Conservation (phyloP, 2,113 vertebrate species). For the Pithys albifrons region DNA sequence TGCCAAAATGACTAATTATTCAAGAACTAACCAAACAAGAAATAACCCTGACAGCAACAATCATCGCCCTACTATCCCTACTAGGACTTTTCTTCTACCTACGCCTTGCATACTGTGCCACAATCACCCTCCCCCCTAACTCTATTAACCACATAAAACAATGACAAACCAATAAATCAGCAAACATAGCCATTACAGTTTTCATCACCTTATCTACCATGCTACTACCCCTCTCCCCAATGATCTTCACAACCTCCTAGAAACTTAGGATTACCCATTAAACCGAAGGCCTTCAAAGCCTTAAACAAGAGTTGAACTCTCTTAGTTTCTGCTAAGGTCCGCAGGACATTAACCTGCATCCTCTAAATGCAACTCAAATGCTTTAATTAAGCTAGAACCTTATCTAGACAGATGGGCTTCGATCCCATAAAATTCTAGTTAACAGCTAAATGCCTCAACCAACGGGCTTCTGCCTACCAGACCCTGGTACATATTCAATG, state of each 20-base stretch:
- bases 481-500: rapidly evolving
- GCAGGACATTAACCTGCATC: background rate
- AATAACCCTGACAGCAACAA: background rate
- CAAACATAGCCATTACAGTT: rapidly evolving
- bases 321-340: background rate
- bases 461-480: background rate
- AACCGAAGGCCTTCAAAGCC: background rate
- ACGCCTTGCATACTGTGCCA: background rate
- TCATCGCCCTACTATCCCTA: background rate
- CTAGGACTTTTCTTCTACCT: background rate
- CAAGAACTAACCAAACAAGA: background rate
- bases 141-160: background rate
- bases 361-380: background rate
- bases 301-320: background rate
- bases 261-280: background rate
- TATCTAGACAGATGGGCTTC: background rate
- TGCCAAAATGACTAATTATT: background rate
- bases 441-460: background rate
- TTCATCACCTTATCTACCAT: rapidly evolving
- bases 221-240: rapidly evolving
- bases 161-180: background rate
- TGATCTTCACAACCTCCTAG: background rate
- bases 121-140: background rate
- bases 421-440: rapidly evolving
- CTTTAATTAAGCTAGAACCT: background rate